phyloP scores from a whole-genome alignment of 2,797 vertebrate species.

The Sebastes taczanowskii region DNA sequence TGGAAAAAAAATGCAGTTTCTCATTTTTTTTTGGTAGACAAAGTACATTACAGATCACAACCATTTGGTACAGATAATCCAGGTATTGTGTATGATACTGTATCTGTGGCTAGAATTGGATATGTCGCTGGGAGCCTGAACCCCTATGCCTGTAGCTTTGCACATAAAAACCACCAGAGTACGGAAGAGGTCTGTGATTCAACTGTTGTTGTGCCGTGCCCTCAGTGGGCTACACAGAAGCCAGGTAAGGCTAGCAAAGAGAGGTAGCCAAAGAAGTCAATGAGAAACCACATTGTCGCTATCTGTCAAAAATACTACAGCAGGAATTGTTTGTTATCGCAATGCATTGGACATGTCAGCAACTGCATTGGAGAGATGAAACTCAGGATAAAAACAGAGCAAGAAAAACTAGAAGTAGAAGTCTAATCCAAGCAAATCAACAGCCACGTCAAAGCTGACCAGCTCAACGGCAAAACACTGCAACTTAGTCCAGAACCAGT shows the following conservation, averaged over 20 bases:
- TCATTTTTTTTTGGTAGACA: slow-evolving; percentile 82
- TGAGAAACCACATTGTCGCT: slow-evolving; percentile 89
- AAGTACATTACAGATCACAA: slow-evolving; percentile 84
- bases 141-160: slow-evolving; percentile 50
- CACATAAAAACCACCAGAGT: slow-evolving; percentile 69
- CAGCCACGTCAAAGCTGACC: slow-evolving; percentile 67
- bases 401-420: slow-evolving; percentile 76
- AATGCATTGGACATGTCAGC: slow-evolving; percentile 84
- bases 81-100: slow-evolving; percentile 61
- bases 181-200: slow-evolving; percentile 70
- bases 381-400: slow-evolving; percentile 79
- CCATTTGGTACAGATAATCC: slow-evolving; percentile 70
- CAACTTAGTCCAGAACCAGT: slow-evolving; percentile 73
- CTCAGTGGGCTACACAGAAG: slow-evolving; percentile 65
- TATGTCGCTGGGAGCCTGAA: slow-evolving; percentile 49
- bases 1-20: slow-evolving; percentile 87
- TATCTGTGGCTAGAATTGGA: slow-evolving; percentile 53
- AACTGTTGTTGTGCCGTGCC: slow-evolving; percentile 67
- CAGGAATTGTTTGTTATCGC: slow-evolving; percentile 80
- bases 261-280: slow-evolving; percentile 81
- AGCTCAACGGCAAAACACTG: slow-evolving; percentile 67
- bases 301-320: slow-evolving; percentile 79
- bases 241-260: slow-evolving; percentile 62
- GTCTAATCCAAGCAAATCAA: slow-evolving; percentile 80
- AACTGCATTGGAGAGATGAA: slow-evolving; percentile 85